Evolutionary conservation across 2,888 invertebrate species (phyloP), one percentile per base, ranked within the genome.

Genomic region (Sinhomidia bicolor): DNA sequence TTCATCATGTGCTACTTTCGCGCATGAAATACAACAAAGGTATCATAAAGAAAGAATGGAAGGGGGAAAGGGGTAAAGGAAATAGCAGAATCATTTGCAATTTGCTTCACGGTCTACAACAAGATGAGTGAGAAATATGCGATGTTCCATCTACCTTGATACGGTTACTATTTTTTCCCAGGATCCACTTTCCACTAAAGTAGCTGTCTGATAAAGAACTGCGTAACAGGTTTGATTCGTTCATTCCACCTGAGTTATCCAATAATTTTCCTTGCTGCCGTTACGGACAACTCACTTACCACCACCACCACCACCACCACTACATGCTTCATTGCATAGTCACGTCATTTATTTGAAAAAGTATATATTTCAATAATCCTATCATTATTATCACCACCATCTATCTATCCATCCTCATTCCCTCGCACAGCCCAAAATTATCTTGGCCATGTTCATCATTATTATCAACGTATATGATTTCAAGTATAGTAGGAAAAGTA

Each of bases 221-320:
- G 44, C 23, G 81, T 81, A 81, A 81, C 81, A 81, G 81, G 81
- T 81, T 81, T 76, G 44, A 44, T 32, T 65, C 81, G 17, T 65
- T 65, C 26, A 29, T 9, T 4, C 60, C 9, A 51, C 26, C 5
- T 54, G 76, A 51, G 14, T 3, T 17, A 76, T 29, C 76, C 29
- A 76, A 51, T 76, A 54, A 47, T 76, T 76, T 76, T 76, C 14
- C 14, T 23, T 23, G 17, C 17, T 41, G 12, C 36, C 5, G n/a
- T 44, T 74, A 65, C n/a, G n/a, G 32, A 65, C 5, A 65, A 32
- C 44, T 44, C 36, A 68, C 41, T n/a, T 17, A 32, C n/a, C 32
- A 14, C 6, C 3, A 14, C 32, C n/a, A n/a, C n/a, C n/a, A n/a
- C n/a, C n/a, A 9, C 12, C 23, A 26, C 57, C 1, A 6, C 14